phyloP scores from a whole-genome alignment of 2,113 vertebrate genomes.

The Hiodon alosoides region DNA sequence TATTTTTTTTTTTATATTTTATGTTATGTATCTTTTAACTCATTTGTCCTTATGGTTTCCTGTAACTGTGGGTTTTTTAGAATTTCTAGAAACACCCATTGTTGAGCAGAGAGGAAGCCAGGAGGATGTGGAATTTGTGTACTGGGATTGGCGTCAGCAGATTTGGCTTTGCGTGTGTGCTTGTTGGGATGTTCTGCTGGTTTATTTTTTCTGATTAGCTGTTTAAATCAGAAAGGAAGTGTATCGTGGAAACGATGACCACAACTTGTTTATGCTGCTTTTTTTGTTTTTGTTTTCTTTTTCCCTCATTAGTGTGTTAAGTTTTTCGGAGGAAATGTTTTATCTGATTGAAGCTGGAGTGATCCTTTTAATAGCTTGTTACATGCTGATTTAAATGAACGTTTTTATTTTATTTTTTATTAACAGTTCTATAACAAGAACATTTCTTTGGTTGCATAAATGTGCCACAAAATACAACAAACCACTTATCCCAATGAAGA shows the following conservation, averaged over 20 bases:
- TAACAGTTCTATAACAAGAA: not conserved
- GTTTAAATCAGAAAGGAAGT: slow-evolving; percentile 55
- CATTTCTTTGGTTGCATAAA: not conserved
- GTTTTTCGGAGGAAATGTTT: slow-evolving; percentile 65
- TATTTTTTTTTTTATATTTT: no score
- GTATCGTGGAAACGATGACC: slow-evolving; percentile 62
- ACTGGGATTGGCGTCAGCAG: slow-evolving; percentile 45
- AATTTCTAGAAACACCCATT: slow-evolving; percentile 46
- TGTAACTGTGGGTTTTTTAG: slow-evolving; percentile 5
- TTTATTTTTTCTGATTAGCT: slow-evolving; percentile 49
- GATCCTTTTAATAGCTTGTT: slow-evolving; percentile 30
- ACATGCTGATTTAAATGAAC: no score
- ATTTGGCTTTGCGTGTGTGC: slow-evolving; percentile 27
- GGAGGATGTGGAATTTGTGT: slow-evolving; percentile 35
- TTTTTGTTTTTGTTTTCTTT: slow-evolving; percentile 50
- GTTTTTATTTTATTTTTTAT: no score
- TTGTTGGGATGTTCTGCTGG: slow-evolving; percentile 30
- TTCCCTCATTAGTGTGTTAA: slow-evolving; percentile 56
- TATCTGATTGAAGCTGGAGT: slow-evolving; percentile 50
- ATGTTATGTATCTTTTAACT: not conserved
- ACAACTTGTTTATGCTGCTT: slow-evolving; percentile 52
- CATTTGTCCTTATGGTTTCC: not conserved
- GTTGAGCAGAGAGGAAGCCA: slow-evolving; percentile 39
- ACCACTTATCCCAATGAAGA: no score
- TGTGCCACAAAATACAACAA: no score